phyloP scores from a whole-genome alignment of 2,888 invertebrate species.

The Phyllotreta striolata region DNA sequence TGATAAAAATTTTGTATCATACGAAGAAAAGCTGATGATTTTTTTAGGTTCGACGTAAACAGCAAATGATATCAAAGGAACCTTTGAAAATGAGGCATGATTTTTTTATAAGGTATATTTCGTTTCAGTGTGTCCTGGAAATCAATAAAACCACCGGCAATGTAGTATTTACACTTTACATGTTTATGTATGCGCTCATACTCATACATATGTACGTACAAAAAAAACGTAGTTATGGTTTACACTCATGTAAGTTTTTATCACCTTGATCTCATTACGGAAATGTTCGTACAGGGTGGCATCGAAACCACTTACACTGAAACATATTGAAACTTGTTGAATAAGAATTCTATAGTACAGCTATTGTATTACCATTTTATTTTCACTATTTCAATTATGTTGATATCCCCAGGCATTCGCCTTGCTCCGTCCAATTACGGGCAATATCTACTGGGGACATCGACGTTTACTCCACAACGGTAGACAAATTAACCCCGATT shows the following conservation, averaged over 20 bases:
- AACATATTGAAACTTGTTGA: neutral
- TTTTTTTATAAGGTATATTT: slow-evolving; percentile 19
- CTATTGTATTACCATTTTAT: no score
- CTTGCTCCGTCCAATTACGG: no score
- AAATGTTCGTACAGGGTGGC: neutral
- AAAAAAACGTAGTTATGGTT: neutral
- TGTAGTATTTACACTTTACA: slow-evolving; percentile 9
- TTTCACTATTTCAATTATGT: no score
- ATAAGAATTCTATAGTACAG: no score
- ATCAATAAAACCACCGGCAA: slow-evolving; percentile 9
- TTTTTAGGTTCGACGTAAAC: slow-evolving; percentile 1
- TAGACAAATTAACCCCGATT: neutral
- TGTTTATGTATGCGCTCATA: neutral
- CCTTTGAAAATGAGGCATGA: slow-evolving; percentile 9
- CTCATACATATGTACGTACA: neutral
- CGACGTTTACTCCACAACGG: no score
- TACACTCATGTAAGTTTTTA: slow-evolving; percentile 9
- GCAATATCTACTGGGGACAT: no score
- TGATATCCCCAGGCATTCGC: no score
- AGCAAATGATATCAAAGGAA: slow-evolving; percentile 8
- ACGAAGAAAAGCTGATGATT: no score
- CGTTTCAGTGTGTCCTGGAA: slow-evolving; percentile 13
- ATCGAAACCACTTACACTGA: neutral
- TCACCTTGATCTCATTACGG: slow-evolving; percentile 6
- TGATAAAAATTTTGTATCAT: no score